A percentile compares a stretch with the other conserved stretches of the same genome.
phyloP scores from a whole-genome alignment of 92 coral and sea anemone genomes.

The Nematostella vectensis region DNA sequence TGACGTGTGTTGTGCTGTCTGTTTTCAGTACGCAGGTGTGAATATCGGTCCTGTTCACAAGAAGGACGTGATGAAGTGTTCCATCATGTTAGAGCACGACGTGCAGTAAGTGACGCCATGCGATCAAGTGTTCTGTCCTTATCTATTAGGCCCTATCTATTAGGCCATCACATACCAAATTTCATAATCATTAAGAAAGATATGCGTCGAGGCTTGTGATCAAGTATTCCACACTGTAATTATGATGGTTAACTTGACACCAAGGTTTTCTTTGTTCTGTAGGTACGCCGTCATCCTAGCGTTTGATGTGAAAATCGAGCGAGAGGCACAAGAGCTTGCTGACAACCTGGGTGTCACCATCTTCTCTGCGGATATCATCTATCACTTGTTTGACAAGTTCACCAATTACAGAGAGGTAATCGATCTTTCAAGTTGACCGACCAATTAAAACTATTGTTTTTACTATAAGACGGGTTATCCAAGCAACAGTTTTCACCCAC shows the following conservation, averaged over 20 bases:
- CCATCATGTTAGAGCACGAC: conserved; percentile 95
- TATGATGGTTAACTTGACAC: neutral
- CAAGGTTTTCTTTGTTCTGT: neutral
- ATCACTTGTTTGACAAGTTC: conserved; percentile 95
- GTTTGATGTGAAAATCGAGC: conserved; percentile 89
- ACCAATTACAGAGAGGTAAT: conserved; percentile 86
- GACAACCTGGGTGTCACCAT: conserved; percentile 89
- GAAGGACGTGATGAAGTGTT: conserved; percentile 96
- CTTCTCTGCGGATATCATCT: conserved; percentile 91
- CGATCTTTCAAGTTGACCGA: too few species aligned
- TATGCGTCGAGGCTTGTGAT: too few species aligned
- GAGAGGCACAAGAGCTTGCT: conserved; percentile 95
- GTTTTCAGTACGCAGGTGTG: conserved; percentile 80
- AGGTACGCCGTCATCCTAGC: conserved; percentile 95
- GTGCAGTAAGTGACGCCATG: conserved; percentile 82
- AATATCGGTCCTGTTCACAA: conserved; percentile 98
- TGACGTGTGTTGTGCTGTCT: too few species aligned
- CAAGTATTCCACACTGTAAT: neutral
- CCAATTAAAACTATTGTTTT: too few species aligned
- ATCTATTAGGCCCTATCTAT: neutral
- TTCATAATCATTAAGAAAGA: too few species aligned
- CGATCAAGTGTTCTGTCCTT: neutral
- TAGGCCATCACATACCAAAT: too few species aligned
- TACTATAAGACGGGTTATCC: too few species aligned
- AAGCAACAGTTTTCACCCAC: too few species aligned